Base-by-base conservation (phyloP, 2,888 invertebrate species). In the Aspidiotus rigidus region DNA sequence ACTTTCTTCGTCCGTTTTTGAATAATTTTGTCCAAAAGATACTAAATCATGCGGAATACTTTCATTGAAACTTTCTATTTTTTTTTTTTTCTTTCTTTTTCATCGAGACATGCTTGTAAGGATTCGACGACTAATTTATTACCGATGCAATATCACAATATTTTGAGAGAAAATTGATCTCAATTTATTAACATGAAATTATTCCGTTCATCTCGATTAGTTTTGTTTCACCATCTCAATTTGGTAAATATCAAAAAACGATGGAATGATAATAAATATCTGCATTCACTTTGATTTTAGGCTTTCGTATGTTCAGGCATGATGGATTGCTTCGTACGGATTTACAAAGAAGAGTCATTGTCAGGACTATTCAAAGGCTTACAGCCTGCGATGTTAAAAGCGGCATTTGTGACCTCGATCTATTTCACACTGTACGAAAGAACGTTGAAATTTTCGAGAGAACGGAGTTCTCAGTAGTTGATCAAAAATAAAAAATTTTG, bases 351-450 rank as follows among this genome's bases (percentile, higher is more conserved):
- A 64, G 93, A 93, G 80, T 89, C 90, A 0, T 75, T 86, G 10
- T 72, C 78, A 7, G 90, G 90, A 0, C 79, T 90, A 3, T 92
- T 86, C 77, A 93, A 94, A 81, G 95, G 95, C 2, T 84, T 94
- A 72, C 80, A 83, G 69, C 95, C 97, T 0, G 93, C 93, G 79
- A 81, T 94, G 72, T 76, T 93, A 3, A 98, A 98, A 81, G 94
- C 97, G 54, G 85, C 88, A 64, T 78, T 86, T 62, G 87, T 90
- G 1, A 88, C 93, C 55, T 94, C 93, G 7, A 79, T 92, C 72
- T 88, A 93, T 79, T 96, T 98, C 80, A 86, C 89, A 74, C 83
- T 87, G 74, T 98, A 95, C 80, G 95, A 97, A 81, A 86, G 89
- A 80, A 70, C 70, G 7, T 62, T 69, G 10, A 44, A 57, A 13